phyloP scores from a whole-genome alignment of 2,113 vertebrate species.

The Calonectris borealis region DNA sequence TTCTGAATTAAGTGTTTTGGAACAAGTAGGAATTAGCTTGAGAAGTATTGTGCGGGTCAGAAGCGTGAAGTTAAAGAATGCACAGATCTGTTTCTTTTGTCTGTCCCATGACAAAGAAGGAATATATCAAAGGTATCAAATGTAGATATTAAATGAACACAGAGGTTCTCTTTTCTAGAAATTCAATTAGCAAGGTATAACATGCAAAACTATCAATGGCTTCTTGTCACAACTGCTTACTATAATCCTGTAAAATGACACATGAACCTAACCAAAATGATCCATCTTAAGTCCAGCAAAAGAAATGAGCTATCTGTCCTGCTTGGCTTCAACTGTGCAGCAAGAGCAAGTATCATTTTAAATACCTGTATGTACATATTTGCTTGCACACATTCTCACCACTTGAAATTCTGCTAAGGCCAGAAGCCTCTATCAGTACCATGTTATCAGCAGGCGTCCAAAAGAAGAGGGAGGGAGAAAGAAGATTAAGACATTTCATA shows the following conservation, averaged over 20 bases:
- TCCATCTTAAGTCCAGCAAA: background rate
- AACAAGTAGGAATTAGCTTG: background rate
- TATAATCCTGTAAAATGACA: background rate
- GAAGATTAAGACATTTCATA: background rate
- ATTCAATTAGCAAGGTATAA: background rate
- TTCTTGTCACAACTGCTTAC: background rate
- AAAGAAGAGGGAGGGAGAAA: background rate
- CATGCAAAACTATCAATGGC: background rate
- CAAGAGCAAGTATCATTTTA: background rate
- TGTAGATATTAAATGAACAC: background rate
- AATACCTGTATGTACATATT: rapidly evolving
- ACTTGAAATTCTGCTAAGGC: background rate
- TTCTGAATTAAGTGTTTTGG: background rate
- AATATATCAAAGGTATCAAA: background rate
- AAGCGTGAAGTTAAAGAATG: background rate
- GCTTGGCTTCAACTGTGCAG: background rate
- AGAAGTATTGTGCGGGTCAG: background rate
- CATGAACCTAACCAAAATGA: background rate
- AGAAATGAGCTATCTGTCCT: background rate
- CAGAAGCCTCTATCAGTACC: background rate
- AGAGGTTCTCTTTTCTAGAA: background rate
- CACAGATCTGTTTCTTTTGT: background rate
- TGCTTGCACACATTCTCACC: background rate
- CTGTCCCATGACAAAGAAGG: background rate
- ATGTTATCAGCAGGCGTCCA: background rate